phyloP scores from a whole-genome alignment of 23 tunicate genomes.

The Halocynthia roretzi region DNA sequence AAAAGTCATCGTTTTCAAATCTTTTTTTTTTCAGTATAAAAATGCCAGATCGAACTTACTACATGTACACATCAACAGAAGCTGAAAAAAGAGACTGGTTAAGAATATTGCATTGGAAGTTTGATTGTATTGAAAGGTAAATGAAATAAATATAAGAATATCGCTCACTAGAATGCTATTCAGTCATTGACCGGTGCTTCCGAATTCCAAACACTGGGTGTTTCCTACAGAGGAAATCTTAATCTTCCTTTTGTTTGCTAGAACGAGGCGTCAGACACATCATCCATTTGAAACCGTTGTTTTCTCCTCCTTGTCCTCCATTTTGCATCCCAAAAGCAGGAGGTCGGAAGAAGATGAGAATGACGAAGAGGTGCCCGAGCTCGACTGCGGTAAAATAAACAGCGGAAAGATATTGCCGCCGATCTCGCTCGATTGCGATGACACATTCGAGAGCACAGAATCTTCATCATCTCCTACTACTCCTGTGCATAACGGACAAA shows the following conservation, averaged over 20 bases:
- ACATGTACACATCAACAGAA: constrained; percentile 67
- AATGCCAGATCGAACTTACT: constrained; percentile 73
- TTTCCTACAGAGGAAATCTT: neutral
- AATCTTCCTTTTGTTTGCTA: constrained; percentile 2
- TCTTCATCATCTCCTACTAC: neutral
- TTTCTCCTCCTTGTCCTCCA: constrained; percentile 73
- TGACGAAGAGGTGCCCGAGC: neutral
- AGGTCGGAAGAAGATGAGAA: neutral
- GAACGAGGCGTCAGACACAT: constrained; percentile 79
- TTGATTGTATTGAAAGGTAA: constrained; percentile 81
- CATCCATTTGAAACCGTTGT: constrained; percentile 83
- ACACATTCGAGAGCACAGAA: neutral
- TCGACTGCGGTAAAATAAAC: neutral
- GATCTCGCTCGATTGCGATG: neutral
- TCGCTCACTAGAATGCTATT: neutral
- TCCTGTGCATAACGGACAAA: neutral
- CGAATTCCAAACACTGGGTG: neutral
- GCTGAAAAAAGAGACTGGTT: constrained; percentile 79
- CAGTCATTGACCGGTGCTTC: neutral
- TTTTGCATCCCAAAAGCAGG: constrained; percentile 59
- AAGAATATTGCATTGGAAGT: constrained; percentile 63
- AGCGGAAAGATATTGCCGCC: neutral
- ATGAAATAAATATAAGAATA: too few relatives aligned
- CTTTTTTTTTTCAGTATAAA: constrained; percentile 35
- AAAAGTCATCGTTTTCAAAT: neutral